Evolutionary conservation across 2,797 vertebrate species (phyloP), one percentile per base, ranked within the genome.

Genomic region (Oreonectes daqikongensis): DNA sequence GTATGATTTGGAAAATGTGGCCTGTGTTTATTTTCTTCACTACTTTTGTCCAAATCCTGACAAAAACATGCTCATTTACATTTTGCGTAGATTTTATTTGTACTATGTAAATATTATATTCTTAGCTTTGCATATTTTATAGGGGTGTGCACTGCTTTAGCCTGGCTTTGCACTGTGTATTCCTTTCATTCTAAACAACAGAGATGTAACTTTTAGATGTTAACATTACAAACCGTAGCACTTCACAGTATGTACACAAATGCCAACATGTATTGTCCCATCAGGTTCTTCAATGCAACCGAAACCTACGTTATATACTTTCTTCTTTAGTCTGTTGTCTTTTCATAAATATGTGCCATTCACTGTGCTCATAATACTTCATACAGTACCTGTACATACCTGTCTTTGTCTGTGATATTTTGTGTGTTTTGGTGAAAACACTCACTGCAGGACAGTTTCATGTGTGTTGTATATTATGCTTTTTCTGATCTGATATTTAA

Each of bases 371-470:
- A 18, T 46, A 28, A 61, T 72, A n/a, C n/a, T 48, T 67, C 38
- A 30, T 57, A 42, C 12, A 42, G 40, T 0, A 55, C 42, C 42
- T 17, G 22, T 11, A 18, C n/a, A n/a, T n/a, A n/a, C n/a, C n/a
- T 48, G 65, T 67, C 28, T n/a, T 48, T 38, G 65, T 46, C 30
- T 55, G 71, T 68, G 28, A 28, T 71, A 0, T 55, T 65, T 20
- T 70, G 60, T 75, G 38, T 50, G 42, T 79, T 67, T 71, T n/a
- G 55, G 61, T 82, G 66, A 80, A 53, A 81, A 44, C 22, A 53
- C 40, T 69, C 44, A 84, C 83, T 85, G 82, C 83, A 77, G 83
- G 82, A 84, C 76, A 80, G 83, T 84, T 82, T 81, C 59, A 82
- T 48, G 70, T 14, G 50, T 32, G 55, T 57, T 28, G 18, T 67